These are phyloP conservation scores for Galerucella nymphaeae DNA, from an alignment of 2,888 invertebrate genomes.

Conservation along the genomic window DNA sequence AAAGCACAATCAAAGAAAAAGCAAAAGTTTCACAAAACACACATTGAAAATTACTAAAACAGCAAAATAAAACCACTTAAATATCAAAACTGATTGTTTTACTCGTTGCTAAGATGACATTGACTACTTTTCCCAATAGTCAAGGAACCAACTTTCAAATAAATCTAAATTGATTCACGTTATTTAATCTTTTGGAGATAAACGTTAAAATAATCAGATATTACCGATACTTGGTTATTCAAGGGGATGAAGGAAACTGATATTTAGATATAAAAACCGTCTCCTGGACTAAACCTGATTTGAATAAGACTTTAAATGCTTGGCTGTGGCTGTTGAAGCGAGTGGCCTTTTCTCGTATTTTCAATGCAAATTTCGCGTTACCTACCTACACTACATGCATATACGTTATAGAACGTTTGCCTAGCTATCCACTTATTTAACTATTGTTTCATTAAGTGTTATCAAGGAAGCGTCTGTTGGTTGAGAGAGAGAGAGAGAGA, in stretches of 20 bases:
- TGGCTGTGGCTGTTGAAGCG: constrained; percentile 12
- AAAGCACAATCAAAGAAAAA: too few species aligned
- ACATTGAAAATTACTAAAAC: too few species aligned
- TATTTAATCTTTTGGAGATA: too few species aligned
- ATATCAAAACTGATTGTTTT: too few species aligned
- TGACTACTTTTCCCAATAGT: too few species aligned
- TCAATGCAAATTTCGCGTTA: constrained; percentile 25
- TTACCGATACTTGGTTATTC: too few species aligned
- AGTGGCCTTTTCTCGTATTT: constrained; percentile 29
- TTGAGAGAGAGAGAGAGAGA: background rate
- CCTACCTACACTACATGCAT: background rate
- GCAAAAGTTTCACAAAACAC: too few species aligned
- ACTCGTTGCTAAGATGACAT: too few species aligned
- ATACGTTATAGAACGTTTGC: background rate
- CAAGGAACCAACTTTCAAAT: background rate
- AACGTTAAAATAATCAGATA: too few species aligned
- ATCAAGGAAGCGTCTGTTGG: constrained; percentile 26
- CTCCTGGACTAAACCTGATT: constrained; percentile 18
- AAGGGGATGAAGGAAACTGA: background rate
- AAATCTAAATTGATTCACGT: too few species aligned
- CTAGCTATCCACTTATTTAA: constrained; percentile 14
- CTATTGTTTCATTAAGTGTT: constrained; percentile 30
- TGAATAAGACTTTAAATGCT: constrained; percentile 17
- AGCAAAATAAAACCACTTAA: too few species aligned
- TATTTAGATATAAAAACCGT: background rate